Evolutionary conservation across 2,888 invertebrate species (phyloP), one percentile per base, ranked within the genome.

Genomic region (Deilephila elpenor): DNA sequence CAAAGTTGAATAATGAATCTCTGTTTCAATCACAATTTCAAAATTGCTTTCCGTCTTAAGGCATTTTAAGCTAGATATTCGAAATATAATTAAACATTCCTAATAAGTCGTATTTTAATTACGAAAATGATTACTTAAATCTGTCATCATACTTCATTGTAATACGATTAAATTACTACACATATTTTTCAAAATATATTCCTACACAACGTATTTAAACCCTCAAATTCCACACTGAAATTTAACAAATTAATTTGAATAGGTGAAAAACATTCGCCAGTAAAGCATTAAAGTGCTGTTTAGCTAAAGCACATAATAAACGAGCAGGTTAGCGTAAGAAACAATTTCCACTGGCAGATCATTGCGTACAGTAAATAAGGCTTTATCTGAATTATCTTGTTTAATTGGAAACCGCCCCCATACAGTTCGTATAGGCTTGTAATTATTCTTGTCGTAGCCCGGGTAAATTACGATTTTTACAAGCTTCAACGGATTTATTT

Each of bases 221-320:
- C 17, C 4, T 32, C 25, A 17, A 5, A 17, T 60, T 60, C 29
- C 25, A 32, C 14, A 60, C 8, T 14, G 25, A 32, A 29, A 29
- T 5, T n/a, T 5, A 56, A n/a, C 56, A 56, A 56, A 44, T 44
- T 44, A 44, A 44, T 44, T 44, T 0, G n/a, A n/a, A 56, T 56
- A 56, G 5, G 19, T 56, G n/a, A 56, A 56, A 56, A 56, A n/a
- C n/a, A 53, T n/a, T 0, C 5, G 19, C 5, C n/a, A n/a, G 6
- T 56, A 56, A 64, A 20, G 20, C 44, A 20, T 64, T 11, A 64
- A 70, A 56, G 25, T 17, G 25, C 61, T 25, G 14, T 59, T 71
- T 56, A 71, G 34, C 56, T 71, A 59, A 75, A 75, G 74, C 64
- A 71, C 53, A 59, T 59, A 67, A 67, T 59, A 67, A 67, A 59